Base-by-base conservation (phyloP, 2,888 invertebrate genomes). In the Amphiduros pacificus region DNA sequence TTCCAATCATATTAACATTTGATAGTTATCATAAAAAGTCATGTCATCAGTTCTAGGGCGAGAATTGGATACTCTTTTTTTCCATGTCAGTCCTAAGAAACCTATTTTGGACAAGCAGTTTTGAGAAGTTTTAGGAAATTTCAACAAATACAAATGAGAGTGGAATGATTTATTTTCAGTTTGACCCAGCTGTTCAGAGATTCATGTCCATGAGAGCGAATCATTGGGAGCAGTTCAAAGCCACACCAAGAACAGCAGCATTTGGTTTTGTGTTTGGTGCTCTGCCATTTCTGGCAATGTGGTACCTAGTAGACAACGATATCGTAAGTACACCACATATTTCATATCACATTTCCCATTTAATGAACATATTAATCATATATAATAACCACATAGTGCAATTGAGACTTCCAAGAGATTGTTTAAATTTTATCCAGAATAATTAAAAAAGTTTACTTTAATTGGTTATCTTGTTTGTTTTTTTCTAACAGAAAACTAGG, bases 171-270 rank as follows among this genome's bases (percentile, higher is more conserved):
- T 48, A 61, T 49, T 65, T 60, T 44, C 67, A 94, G 94, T 90
- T 93, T 79, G 94, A 94, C 82, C 84, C 89, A n/a, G 90, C 89
- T 11, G 69, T 92, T 2, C 89, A 90, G 73, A 87, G 91, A 57
- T 92, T 87, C 77, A 84, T 88, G 77, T 87, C 92, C 0, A 87
- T 92, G 88, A 87, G 87, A 79, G 87, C 87, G 0, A 87, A 86
- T 6, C 83, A 87, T 55, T 87, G 85, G 66, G 88, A 90, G 0
- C 84, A 88, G 74, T 92, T 91, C 77, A 87, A 86, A 74, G 88
- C 91, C 0, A 89, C 87, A 29, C 82, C 84, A 1, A 87, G 84
- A 65, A 86, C 87, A 2, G 82, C 87, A 62, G 69, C 85, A 41
- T 78, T 85, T 61, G 88, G 87, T 53, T 69, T 88, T 28, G 27